Base-by-base conservation (phyloP, 2,888 invertebrate species). In the Adela reaumurella region DNA sequence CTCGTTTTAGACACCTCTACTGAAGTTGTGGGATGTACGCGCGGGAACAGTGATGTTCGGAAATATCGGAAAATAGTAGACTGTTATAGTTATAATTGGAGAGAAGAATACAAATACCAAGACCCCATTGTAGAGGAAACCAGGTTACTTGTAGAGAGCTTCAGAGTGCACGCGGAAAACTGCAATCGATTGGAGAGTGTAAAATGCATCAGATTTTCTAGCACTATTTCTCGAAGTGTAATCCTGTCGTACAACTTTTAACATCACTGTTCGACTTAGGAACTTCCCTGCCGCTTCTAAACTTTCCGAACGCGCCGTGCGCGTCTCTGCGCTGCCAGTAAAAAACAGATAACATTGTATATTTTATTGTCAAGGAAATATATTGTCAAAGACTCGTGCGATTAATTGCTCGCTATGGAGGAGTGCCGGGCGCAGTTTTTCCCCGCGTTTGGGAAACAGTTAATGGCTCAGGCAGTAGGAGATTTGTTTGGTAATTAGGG, bases 301-400 rank as follows among this genome's bases (percentile, higher is more conserved):
- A 14, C 35, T 8, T 14, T 35, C n/a, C 6, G 4, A 35, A 35
- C 11, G 35, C 35, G 35, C 35, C 11, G 11, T 60, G 65, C 59
- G 61, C 63, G 58, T 55, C 59, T 59, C 62, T 60, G 61, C 59
- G 60, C 55, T 57, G 64, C 64, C 66, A 64, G 66, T 71, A 74
- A 70, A 73, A 74, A 56, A 54, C 56, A 56, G 54, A 56, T 55
- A 56, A 72, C 68, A 67, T 64, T 59, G 62, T 68, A 68, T 72
- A 76, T 72, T 74, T 74, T 73, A 73, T 74, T 73, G 69, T 74
- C 67, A 68, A 68, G 66, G 67, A 73, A 73, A 72, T 70, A 67
- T 74, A 72, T 76, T 74, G 70, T 70, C 71, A 69, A 70, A 72
- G 67, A 62, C 63, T 24, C 60, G 61, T 65, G 64, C 67, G 63